Conservation (phyloP, 1,140 invertebrate species). For the Caerostris extrusa region DNA sequence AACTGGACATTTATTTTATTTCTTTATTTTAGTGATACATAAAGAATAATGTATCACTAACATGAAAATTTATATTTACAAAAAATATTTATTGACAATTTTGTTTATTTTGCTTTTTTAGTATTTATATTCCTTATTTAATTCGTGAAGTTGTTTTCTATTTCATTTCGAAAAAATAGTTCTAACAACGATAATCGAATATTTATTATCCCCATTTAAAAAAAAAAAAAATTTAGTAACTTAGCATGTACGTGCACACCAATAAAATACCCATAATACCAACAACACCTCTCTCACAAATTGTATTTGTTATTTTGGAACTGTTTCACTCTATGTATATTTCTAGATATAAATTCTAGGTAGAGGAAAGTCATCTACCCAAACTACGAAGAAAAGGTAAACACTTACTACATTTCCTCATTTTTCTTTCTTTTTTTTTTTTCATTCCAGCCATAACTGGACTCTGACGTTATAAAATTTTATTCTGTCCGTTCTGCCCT, state of each 20-base stretch:
- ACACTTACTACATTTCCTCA: not conserved
- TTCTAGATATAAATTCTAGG: conserved; percentile 9
- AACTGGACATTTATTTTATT: too few relatives aligned
- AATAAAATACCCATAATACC: not conserved
- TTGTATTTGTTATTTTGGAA: conserved; percentile 32
- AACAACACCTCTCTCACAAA: conserved; percentile 11
- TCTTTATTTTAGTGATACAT: too few relatives aligned
- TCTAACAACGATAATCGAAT: too few relatives aligned
- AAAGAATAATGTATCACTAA: too few relatives aligned
- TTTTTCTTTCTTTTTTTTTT: not conserved
- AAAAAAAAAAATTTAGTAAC: too few relatives aligned
- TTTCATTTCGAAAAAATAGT: too few relatives aligned
- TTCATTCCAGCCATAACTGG: conserved; percentile 56
- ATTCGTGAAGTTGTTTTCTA: too few relatives aligned
- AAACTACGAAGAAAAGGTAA: not conserved
- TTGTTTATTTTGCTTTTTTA: too few relatives aligned
- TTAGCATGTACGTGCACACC: not conserved
- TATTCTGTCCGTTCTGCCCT: conserved; percentile 32
- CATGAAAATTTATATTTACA: too few relatives aligned
- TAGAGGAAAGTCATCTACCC: not conserved
- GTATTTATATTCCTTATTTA: too few relatives aligned
- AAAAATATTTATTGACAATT: too few relatives aligned
- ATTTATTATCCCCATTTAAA: too few relatives aligned
- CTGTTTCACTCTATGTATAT: not conserved
- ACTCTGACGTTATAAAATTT: conserved; percentile 55